Evolutionary conservation across 2,888 invertebrate species (phyloP).

Genomic region (Biston betularia): DNA sequence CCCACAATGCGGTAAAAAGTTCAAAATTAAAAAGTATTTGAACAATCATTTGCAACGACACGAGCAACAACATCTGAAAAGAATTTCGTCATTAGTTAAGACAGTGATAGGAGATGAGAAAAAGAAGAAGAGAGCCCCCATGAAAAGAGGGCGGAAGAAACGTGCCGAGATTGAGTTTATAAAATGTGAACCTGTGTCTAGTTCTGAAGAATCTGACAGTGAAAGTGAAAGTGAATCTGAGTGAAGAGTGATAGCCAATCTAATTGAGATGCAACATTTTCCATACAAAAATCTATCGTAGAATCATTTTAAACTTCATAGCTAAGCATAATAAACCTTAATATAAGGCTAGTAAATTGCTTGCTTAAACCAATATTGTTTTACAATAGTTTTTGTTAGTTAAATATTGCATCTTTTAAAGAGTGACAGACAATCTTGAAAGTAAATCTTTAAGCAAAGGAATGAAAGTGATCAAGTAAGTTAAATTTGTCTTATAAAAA

Average conservation of each 20-base stretch:
- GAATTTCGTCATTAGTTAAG: conserved; percentile 78
- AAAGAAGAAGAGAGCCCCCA: conserved; percentile 43
- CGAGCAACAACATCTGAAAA: conserved; percentile 77
- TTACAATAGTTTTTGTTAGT: neutral
- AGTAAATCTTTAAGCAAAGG: neutral
- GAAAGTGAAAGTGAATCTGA: conserved; percentile 48
- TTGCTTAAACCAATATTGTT: neutral
- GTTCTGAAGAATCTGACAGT: conserved; percentile 63
- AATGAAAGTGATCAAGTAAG: neutral
- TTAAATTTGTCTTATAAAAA: neutral
- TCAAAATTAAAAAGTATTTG: conserved; percentile 75
- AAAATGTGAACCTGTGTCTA: conserved; percentile 78
- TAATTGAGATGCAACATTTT: neutral
- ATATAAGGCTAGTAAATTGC: too few species aligned
- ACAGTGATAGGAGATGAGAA: conserved; percentile 71
- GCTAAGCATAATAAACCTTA: too few species aligned
- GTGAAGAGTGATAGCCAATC: conserved; percentile 20
- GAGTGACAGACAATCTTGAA: neutral
- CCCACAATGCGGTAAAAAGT: conserved; percentile 77
- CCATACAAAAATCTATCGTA: neutral
- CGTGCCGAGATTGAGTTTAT: conserved; percentile 78
- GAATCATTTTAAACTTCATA: neutral
- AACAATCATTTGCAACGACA: conserved; percentile 78
- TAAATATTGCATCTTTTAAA: neutral
- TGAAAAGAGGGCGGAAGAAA: conserved; percentile 57